Evolutionary conservation across 2,888 invertebrate genomes (phyloP).

Genomic region (Drosophila eohydei): DNA sequence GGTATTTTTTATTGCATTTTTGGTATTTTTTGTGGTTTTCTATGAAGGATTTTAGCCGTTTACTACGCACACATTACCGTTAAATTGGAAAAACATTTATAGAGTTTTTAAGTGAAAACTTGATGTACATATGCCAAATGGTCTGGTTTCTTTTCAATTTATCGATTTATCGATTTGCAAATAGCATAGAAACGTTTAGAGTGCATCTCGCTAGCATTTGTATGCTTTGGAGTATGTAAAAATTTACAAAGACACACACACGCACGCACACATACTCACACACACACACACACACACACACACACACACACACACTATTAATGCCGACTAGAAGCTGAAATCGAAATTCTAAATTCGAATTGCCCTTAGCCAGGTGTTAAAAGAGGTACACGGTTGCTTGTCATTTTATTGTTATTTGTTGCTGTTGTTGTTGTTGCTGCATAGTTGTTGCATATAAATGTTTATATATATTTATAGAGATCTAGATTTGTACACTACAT

Average conservation of each 20-base stretch:
- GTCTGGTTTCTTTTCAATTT: not conserved
- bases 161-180: slow-evolving; percentile 2
- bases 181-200: slow-evolving; percentile 30
- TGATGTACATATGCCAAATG: slow-evolving; percentile 37
- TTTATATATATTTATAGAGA: not conserved
- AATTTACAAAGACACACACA: slow-evolving; percentile 57
- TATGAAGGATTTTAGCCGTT: slow-evolving; percentile 23
- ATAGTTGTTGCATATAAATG: not conserved
- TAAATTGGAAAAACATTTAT: slow-evolving; percentile 49
- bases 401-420: slow-evolving; percentile 47
- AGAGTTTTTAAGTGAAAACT: slow-evolving; percentile 46
- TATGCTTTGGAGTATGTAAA: slow-evolving; percentile 36
- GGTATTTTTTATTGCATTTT: not conserved
- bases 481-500: slow-evolving; percentile 9
- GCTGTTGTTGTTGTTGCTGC: slow-evolving; percentile 12
- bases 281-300: not conserved
- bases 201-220: slow-evolving; percentile 18
- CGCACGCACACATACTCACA: slow-evolving; percentile 5
- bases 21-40: not conserved
- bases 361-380: slow-evolving; percentile 50
- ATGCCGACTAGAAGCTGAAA: slow-evolving; percentile 50
- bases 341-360: slow-evolving; percentile 57
- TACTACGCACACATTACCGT: slow-evolving; percentile 50
- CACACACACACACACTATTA: slow-evolving; percentile 8
- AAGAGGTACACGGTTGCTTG: slow-evolving; percentile 84